Conservation (phyloP, 2,888 invertebrate genomes). For the Ethmia dodecea region DNA sequence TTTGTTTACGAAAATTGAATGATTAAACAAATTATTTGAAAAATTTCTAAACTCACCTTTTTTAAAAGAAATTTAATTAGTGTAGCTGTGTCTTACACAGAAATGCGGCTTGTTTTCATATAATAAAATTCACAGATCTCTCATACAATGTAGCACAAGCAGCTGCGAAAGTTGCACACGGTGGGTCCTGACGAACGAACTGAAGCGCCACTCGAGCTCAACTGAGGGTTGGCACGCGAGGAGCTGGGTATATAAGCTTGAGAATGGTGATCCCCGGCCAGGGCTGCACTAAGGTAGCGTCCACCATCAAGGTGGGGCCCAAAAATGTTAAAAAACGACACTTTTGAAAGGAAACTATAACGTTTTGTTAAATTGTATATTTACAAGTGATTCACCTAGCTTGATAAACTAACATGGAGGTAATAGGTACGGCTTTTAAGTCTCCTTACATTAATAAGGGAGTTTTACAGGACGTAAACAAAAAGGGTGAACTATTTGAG, state of each 20-base stretch:
- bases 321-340: no score
- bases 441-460: no score
- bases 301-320: background rate
- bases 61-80: conserved; percentile 25
- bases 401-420: no score
- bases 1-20: no score
- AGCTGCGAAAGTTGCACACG: conserved; percentile 44
- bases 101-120: conserved; percentile 25
- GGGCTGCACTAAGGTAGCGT: background rate
- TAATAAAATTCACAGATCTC: conserved; percentile 39
- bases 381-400: no score
- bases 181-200: conserved; percentile 33
- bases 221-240: conserved; percentile 58
- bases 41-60: conserved; percentile 45
- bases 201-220: conserved; percentile 52
- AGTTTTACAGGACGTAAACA: no score
- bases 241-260: conserved; percentile 66
- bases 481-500: no score
- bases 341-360: no score
- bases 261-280: conserved; percentile 49
- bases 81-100: conserved; percentile 32
- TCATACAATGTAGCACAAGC: conserved; percentile 42
- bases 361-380: no score
- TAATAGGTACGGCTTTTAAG: no score
- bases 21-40: no score